Evolutionary conservation across 2,888 invertebrate species (phyloP).

Genomic region (Drosophila pseudotakahashii): DNA sequence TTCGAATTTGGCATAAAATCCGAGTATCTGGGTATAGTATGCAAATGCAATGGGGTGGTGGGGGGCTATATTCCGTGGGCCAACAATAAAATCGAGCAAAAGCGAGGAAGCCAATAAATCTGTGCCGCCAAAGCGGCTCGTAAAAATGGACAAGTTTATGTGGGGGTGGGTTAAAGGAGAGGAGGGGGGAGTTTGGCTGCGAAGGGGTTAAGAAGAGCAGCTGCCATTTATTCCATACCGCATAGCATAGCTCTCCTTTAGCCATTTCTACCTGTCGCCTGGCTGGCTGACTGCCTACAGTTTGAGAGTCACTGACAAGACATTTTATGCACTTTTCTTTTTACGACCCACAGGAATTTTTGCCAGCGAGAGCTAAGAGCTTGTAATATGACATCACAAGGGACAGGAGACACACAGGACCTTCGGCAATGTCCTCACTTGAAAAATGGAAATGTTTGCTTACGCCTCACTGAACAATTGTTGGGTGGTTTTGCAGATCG

Average conservation of each 20-base stretch:
- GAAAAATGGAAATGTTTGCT: constrained; percentile 47
- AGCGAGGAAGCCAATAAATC: constrained; percentile 67
- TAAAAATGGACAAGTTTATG: constrained; percentile 63
- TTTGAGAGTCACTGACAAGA: constrained; percentile 44
- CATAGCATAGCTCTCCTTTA: constrained; percentile 12
- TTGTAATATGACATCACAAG: constrained; percentile 43
- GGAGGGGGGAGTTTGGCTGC: too few relatives aligned
- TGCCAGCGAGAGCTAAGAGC: constrained; percentile 28
- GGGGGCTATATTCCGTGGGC: constrained; percentile 42
- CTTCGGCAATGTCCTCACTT: constrained; percentile 32
- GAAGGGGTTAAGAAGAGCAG: constrained; percentile 25
- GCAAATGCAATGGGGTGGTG: constrained; percentile 50
- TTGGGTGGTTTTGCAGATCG: too few relatives aligned
- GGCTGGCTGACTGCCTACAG: constrained; percentile 47
- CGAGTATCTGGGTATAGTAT: constrained; percentile 24
- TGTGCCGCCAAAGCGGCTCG: constrained; percentile 60
- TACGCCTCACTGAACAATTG: constrained; percentile 47
- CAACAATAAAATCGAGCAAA: constrained; percentile 62
- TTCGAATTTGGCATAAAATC: constrained; percentile 50
- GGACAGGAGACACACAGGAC: constrained; percentile 13
- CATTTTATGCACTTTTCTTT: constrained; percentile 51
- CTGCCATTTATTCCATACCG: constrained; percentile 33
- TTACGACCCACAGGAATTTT: constrained; percentile 43
- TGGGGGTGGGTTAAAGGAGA: constrained; percentile 15
- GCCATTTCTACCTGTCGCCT: constrained; percentile 46